Evolutionary conservation across 2,113 vertebrate species (phyloP).

Genomic region (Muntiacus muntjak): DNA sequence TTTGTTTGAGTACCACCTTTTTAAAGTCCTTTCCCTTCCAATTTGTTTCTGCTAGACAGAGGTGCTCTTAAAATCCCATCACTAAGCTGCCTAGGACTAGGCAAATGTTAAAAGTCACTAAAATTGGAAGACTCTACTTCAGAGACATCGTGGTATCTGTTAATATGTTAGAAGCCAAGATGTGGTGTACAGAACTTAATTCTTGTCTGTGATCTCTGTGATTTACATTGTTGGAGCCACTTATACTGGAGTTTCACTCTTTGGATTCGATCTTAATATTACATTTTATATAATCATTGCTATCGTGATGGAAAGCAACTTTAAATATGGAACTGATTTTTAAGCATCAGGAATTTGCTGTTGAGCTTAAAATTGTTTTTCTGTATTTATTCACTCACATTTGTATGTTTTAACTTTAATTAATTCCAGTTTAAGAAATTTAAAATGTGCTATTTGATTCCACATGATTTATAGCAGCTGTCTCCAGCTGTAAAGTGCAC

Average conservation of each 20-base stretch:
- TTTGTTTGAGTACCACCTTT: neutral
- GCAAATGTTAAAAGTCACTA: neutral
- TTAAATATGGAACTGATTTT: neutral
- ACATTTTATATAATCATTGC: neutral
- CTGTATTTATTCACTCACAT: neutral
- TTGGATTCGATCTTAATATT: neutral
- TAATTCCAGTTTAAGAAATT: slow-evolving; percentile 25
- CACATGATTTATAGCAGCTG: slow-evolving; percentile 6
- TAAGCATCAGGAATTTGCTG: neutral
- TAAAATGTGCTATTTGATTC: slow-evolving; percentile 26
- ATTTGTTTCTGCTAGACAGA: neutral
- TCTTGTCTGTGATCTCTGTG: neutral
- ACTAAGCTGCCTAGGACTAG: neutral
- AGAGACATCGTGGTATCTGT: neutral
- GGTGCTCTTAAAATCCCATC: neutral
- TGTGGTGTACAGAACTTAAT: neutral
- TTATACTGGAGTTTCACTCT: neutral
- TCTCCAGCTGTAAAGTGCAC: neutral
- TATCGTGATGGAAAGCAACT: neutral
- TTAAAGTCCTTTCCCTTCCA: neutral
- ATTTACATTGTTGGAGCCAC: neutral
- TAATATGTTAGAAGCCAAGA: neutral
- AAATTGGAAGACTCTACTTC: neutral
- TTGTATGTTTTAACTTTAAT: slow-evolving; percentile 20
- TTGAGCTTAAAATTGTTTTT: neutral